phyloP scores from a whole-genome alignment of 2,113 vertebrate species.

The Poecilia latipinna region DNA sequence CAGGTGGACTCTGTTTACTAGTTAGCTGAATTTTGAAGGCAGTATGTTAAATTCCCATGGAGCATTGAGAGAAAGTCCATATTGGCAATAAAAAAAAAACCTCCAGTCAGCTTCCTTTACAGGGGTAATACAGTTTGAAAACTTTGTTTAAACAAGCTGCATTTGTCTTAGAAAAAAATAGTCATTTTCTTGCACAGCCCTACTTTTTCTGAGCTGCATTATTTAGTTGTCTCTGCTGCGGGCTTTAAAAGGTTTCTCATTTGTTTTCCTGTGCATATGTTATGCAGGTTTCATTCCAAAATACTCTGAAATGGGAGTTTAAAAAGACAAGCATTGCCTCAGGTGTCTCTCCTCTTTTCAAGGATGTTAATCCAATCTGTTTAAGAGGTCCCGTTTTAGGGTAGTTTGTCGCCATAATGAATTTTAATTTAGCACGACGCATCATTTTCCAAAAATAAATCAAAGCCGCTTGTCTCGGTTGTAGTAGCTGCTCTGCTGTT shows the following conservation, averaged over 20 bases:
- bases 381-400: neutral
- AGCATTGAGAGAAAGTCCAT: too few species aligned
- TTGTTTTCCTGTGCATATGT: slow-evolving; percentile 3
- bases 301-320: slow-evolving; percentile 8
- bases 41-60: too few species aligned
- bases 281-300: slow-evolving; percentile 13
- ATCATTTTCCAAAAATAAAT: slow-evolving; percentile 28
- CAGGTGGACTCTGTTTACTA: neutral
- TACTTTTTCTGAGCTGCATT: slow-evolving; percentile 9
- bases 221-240: slow-evolving; percentile 1
- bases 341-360: slow-evolving; percentile 9
- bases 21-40: neutral
- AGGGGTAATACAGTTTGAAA: neutral
- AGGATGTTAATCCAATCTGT: slow-evolving; percentile 7
- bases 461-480: neutral
- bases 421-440: slow-evolving; percentile 14
- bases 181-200: neutral
- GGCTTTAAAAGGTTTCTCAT: slow-evolving; percentile 10
- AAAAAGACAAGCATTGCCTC: slow-evolving; percentile 1
- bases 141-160: neutral
- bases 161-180: neutral
- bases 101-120: neutral
- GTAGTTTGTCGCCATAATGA: neutral
- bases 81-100: too few species aligned
- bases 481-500: neutral